Evolutionary conservation across 1,140 invertebrate species (phyloP), one percentile per base, ranked within the genome.

Genomic region (Charaxes varanes): DNA sequence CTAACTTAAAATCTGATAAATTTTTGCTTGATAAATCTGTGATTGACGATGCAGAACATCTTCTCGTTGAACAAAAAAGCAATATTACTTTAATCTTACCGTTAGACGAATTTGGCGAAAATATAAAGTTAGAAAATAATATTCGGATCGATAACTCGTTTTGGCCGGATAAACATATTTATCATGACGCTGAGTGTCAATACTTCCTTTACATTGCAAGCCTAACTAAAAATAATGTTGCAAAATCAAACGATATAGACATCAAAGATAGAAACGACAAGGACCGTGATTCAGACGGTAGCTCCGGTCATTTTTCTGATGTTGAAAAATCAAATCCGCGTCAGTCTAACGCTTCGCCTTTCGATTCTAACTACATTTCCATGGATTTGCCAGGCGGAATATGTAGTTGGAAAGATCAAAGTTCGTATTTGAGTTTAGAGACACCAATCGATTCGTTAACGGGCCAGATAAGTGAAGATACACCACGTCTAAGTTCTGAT

Each of bases 391-490:
- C 92, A 3, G 90, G 91, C 41, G 91, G 92, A 31, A 88, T 93
- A 49, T 90, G 91, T 78, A 91, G 91, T 58, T 94, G 93, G 92
- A 89, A 88, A 66, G 93, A 94, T 70, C 88, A 93, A 66, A 94
- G 91, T 74, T 94, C 93, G 30, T 94, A 94, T 66, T 79, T 94
- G 53, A 87, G 87, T 53, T 51, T 79, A 40, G 88, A 88, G 62
- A 77, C 76, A 31, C 62, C 67, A 7, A 52, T 44, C 5, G 76
- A 70, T 47, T 64, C 62, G 4, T 40, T 63, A 6, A 38, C 37
- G 18, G 54, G 40, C 27, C 24, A 38, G 22, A 18, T 45, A 24
- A 54, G 41, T 17, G 67, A 76, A 21, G 52, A 59, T n/a, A 46
- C 51, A 10, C 34, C 46, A 28, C 46, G 22, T 3, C 17, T 71